Percentiles rank a stretch among this genome's conserved stretches.
These are phyloP conservation scores for Lochmaea crataegi DNA, from an alignment of 2,888 invertebrate species.

Conservation along the genomic window DNA sequence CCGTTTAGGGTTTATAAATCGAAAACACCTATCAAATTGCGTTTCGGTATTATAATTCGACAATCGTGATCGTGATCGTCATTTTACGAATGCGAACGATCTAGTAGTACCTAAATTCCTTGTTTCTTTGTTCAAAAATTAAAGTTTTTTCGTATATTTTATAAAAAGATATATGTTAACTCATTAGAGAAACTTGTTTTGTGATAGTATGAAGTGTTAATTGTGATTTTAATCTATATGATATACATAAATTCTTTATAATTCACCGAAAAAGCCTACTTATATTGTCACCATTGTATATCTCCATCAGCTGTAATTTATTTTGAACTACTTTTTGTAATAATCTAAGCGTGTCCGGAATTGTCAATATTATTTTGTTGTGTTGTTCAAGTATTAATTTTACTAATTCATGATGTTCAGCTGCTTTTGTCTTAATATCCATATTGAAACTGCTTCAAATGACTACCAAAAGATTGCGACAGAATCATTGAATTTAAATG, in stretches of 20 bases:
- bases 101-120: conserved; percentile 24
- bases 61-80: too few species aligned
- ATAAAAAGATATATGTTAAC: conserved; percentile 21
- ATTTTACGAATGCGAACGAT: conserved; percentile 29
- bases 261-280: conserved; percentile 5
- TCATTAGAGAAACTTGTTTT: conserved; percentile 16
- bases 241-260: conserved; percentile 18
- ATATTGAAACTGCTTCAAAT: conserved; percentile 71
- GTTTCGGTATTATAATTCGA: conserved; percentile 21
- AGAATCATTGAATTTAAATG: conserved; percentile 70
- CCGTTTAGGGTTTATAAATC: conserved; percentile 4
- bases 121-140: conserved; percentile 37
- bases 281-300: conserved; percentile 24
- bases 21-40: conserved; percentile 25
- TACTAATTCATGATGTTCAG: conserved; percentile 68
- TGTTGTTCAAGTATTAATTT: neutral
- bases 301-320: conserved; percentile 35
- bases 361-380: conserved; percentile 25
- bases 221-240: conserved; percentile 11
- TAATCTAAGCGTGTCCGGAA: neutral
- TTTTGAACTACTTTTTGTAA: conserved; percentile 22
- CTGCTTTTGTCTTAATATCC: conserved; percentile 83
- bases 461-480: conserved; percentile 70
- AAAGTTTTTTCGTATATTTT: conserved; percentile 29
- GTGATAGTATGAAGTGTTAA: conserved; percentile 25